Evolutionary conservation across 2,888 invertebrate species (phyloP).

Genomic region (Plutella xylostella): DNA sequence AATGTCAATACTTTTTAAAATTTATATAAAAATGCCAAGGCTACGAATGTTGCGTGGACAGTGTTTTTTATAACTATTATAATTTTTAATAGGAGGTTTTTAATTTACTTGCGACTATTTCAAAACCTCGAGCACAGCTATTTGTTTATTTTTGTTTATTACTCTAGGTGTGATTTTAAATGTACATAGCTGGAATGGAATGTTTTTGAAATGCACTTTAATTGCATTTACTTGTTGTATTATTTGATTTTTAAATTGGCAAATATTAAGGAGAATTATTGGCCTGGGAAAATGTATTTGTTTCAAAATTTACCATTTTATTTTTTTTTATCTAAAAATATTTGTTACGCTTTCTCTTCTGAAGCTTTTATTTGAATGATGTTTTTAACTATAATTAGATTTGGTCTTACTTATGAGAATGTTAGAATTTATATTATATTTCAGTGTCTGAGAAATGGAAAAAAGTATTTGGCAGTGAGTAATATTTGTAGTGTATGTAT

Average conservation of each 20-base stretch:
- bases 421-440: constrained; percentile 62
- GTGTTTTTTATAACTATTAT: constrained; percentile 32
- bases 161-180: too few relatives aligned
- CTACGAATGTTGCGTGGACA: constrained; percentile 65
- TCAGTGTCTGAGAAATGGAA: constrained; percentile 67
- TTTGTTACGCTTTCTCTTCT: constrained; percentile 8
- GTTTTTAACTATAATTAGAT: constrained; percentile 17
- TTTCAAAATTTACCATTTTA: background rate
- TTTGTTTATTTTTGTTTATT: constrained; percentile 5
- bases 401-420: constrained; percentile 41
- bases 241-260: background rate
- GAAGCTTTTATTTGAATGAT: constrained; percentile 16
- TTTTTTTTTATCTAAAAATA: background rate
- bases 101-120: constrained; percentile 35
- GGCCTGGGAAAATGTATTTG: background rate
- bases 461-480: constrained; percentile 68
- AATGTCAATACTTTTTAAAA: background rate
- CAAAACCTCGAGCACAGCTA: constrained; percentile 32
- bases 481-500: constrained; percentile 48
- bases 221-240: background rate
- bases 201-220: background rate
- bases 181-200: constrained; percentile 6
- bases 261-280: background rate
- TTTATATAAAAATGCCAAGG: constrained; percentile 16
- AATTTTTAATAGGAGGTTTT: constrained; percentile 29